A percentile compares a stretch with the other conserved stretches of the same genome.
These are phyloP conservation scores for Acyrthosiphon pisum DNA, from an alignment of 1,140 invertebrate species.

Conservation along the genomic window DNA sequence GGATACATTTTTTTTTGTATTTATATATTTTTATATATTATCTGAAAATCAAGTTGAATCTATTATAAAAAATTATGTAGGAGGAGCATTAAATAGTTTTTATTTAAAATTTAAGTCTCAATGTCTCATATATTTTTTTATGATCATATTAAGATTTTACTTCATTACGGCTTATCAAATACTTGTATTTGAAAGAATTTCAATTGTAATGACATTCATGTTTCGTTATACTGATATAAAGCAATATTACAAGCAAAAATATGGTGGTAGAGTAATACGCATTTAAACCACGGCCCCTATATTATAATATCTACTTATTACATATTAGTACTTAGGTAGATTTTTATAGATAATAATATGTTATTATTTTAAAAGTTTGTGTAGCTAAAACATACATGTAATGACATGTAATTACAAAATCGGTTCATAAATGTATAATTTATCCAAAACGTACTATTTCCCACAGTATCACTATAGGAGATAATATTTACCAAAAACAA, in stretches of 20 bases:
- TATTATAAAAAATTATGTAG: background rate
- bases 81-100: background rate
- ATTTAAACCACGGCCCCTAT: background rate
- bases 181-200: background rate
- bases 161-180: background rate
- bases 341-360: background rate
- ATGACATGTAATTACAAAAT: no score
- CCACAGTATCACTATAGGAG: no score
- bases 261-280: no score
- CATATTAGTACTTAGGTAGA: background rate
- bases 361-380: background rate
- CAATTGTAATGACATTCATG: background rate
- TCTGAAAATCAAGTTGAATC: background rate
- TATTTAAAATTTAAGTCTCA: background rate
- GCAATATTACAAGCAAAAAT: background rate
- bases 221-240: background rate
- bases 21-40: no score
- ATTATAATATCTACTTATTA: background rate
- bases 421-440: no score
- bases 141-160: background rate
- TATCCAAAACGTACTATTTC: no score
- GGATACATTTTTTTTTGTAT: background rate
- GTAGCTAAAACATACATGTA: background rate
- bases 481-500: no score
- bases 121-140: background rate